Evolutionary conservation across 2,797 vertebrate genomes (phyloP).

Genomic region (Enteromius treurensis): DNA sequence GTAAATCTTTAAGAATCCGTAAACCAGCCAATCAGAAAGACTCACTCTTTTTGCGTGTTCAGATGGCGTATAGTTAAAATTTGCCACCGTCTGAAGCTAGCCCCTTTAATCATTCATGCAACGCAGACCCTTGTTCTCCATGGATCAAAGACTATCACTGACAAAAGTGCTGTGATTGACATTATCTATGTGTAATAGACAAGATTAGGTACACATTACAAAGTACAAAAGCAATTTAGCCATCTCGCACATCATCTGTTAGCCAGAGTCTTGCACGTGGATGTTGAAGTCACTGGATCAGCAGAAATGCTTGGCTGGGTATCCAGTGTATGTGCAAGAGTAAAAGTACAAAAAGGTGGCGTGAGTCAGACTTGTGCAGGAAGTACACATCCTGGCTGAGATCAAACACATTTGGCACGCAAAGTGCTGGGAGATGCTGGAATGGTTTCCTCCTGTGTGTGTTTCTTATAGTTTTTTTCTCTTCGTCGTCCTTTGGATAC

Average conservation of each 20-base stretch:
- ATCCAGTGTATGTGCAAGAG: constrained; percentile 9
- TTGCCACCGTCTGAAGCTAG: neutral
- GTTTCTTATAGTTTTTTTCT: neutral
- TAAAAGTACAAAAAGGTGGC: neutral
- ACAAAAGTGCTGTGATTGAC: constrained; percentile 23
- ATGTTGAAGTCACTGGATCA: constrained; percentile 17
- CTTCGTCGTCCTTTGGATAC: neutral
- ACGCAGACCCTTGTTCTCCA: constrained; percentile 52
- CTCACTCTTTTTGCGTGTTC: neutral
- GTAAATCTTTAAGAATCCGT: neutral
- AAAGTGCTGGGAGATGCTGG: neutral
- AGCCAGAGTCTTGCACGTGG: neutral
- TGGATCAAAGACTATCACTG: constrained; percentile 35
- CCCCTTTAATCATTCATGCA: constrained; percentile 70
- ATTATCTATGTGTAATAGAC: constrained; percentile 17
- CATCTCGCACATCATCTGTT: neutral
- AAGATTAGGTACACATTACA: constrained; percentile 61
- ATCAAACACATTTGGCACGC: neutral
- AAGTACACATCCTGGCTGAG: constrained; percentile 16
- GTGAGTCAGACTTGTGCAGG: neutral
- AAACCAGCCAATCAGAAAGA: constrained; percentile 9
- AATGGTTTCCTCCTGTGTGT: neutral
- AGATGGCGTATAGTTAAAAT: neutral
- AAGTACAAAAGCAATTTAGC: constrained; percentile 66
- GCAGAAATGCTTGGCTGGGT: neutral